Evolutionary conservation across 2,113 vertebrate species (phyloP).

Genomic region (Hippocampus mohnikei): DNA sequence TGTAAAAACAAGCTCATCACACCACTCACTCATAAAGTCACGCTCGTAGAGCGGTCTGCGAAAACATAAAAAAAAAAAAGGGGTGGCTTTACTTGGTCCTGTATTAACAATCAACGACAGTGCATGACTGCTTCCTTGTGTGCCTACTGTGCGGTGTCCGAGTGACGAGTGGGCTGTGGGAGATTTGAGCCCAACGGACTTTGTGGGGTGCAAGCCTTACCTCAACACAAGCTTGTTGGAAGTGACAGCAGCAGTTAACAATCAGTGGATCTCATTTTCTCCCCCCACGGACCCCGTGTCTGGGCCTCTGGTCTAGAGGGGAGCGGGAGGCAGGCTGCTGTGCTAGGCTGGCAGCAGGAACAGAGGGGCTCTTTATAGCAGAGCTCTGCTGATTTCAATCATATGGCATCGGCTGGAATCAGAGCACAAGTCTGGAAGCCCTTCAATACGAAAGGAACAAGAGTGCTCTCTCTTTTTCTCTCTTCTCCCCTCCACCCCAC

Average conservation of each 20-base stretch:
- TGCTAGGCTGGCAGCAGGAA: constrained; percentile 79
- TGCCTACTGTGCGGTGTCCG: constrained; percentile 52
- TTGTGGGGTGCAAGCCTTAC: constrained; percentile 62
- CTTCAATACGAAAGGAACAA: constrained; percentile 75
- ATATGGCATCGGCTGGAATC: constrained; percentile 81
- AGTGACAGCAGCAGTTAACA: constrained; percentile 67
- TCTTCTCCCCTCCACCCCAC: constrained; percentile 35
- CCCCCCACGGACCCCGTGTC: constrained; percentile 60
- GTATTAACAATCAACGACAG: constrained; percentile 42
- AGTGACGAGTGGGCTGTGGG: constrained; percentile 53
- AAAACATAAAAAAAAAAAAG: constrained; percentile 43
- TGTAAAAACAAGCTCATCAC: constrained; percentile 68
- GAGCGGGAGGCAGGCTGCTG: constrained; percentile 68
- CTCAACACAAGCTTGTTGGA: constrained; percentile 66
- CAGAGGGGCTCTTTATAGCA: constrained; percentile 83
- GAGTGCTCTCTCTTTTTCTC: constrained; percentile 64
- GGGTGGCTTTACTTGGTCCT: constrained; percentile 28
- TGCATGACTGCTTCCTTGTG: constrained; percentile 54
- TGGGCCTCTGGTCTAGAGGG: constrained; percentile 69
- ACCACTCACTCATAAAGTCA: constrained; percentile 72
- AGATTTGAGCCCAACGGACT: constrained; percentile 57
- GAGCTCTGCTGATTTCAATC: constrained; percentile 86
- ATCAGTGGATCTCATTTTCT: constrained; percentile 67
- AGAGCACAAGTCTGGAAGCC: constrained; percentile 74
- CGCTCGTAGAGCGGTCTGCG: constrained; percentile 49